These are phyloP conservation scores for Otolemur garnettii DNA, from an alignment of 2,113 vertebrate species.

Conservation along the genomic window DNA sequence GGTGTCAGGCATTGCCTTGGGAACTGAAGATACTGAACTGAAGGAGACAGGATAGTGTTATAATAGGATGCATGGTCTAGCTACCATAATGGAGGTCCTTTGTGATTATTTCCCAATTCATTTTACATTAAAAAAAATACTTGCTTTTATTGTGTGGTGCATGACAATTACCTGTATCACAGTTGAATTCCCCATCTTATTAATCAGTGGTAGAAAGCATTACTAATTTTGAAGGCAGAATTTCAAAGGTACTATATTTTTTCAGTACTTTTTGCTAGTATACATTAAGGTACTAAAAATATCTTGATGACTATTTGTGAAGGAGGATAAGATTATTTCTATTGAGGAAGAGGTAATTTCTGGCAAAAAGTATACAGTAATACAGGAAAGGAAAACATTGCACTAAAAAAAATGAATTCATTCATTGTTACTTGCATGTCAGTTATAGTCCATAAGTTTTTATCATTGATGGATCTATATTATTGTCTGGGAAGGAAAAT, in stretches of 20 bases:
- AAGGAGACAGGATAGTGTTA: background rate
- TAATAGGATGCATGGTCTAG: background rate
- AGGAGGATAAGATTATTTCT: slow-evolving; percentile 1
- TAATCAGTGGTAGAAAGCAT: background rate
- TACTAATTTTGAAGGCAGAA: background rate
- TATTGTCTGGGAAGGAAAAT: background rate
- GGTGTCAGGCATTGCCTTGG: background rate
- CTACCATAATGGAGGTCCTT: background rate
- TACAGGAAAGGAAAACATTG: background rate
- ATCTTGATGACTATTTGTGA: background rate
- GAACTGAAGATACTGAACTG: background rate
- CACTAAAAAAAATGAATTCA: slow-evolving; percentile 11
- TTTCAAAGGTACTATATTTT: background rate
- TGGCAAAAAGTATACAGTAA: background rate
- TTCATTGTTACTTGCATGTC: background rate
- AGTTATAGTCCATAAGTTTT: background rate
- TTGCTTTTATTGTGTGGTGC: background rate
- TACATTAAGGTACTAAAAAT: background rate
- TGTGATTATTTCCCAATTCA: background rate
- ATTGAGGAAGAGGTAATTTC: background rate
- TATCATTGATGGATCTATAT: slow-evolving; percentile 30
- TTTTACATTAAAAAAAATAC: background rate
- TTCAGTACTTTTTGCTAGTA: background rate
- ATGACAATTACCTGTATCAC: background rate
- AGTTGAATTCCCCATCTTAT: background rate